phyloP scores from a whole-genome alignment of 2,888 invertebrate genomes.

The Eurytoma adleriae region DNA sequence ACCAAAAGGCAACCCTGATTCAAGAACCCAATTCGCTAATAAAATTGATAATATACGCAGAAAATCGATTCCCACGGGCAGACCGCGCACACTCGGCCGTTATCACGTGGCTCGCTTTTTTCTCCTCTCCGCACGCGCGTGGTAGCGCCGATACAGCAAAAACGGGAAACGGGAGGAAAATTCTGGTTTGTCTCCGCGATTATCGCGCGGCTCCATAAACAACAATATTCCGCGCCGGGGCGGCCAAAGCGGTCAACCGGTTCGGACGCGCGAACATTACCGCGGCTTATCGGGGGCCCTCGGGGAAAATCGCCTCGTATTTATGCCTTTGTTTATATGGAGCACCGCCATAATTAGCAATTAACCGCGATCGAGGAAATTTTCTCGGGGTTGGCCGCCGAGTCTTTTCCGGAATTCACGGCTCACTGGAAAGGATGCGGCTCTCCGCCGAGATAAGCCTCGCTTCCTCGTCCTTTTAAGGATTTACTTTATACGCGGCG shows the following conservation, averaged over 20 bases:
- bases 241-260: constrained; percentile 41
- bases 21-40: constrained; percentile 23
- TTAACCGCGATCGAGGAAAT: constrained; percentile 22
- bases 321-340: constrained; percentile 54
- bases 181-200: constrained; percentile 54
- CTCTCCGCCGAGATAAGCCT: background rate
- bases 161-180: constrained; percentile 46
- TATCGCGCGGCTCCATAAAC: constrained; percentile 50
- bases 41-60: constrained; percentile 6
- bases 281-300: constrained; percentile 35
- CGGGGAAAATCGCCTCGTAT: constrained; percentile 31
- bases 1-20: background rate
- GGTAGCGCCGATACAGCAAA: constrained; percentile 27
- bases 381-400: background rate
- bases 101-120: constrained; percentile 40
- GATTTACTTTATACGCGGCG: no score
- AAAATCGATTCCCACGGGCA: constrained; percentile 50
- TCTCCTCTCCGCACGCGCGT: background rate
- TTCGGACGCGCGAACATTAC: constrained; percentile 31
- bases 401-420: constrained; percentile 31
- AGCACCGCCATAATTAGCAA: constrained; percentile 47
- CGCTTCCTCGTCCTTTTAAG: background rate
- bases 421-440: background rate
- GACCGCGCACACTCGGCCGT: background rate
- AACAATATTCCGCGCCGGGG: constrained; percentile 50